Evolutionary conservation across 2,797 vertebrate genomes (phyloP), one percentile per base, ranked within the genome.

Genomic region (Linurgus olivaceus): DNA sequence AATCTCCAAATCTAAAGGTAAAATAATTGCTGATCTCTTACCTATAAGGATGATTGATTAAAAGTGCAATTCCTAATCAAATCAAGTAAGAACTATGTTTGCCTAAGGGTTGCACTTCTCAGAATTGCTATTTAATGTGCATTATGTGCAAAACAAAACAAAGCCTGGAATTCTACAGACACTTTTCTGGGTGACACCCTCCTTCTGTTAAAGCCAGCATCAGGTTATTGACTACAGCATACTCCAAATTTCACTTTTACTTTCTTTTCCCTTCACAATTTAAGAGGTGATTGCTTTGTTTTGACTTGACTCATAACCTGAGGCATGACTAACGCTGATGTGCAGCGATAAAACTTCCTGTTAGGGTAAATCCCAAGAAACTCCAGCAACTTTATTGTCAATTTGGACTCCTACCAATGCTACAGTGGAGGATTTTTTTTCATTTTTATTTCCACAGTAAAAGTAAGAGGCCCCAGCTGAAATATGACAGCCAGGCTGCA

Each of bases 401-500:
- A 23, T 96, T 93, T 95, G 93, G 93, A 90, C 90, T 96, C 67
- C 2, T 44, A 96, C 73, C 94, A 90, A 63, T 26, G 71, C 50
- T 86, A 87, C 51, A 87, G 71, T 15, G 59, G 71, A 86, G 86
- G 82, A 31, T 58, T 63, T 88, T 94, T 40, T 87, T 91, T 90
- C 66, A 25, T 78, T 86, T 95, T 93, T 95, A 88, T 90, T 93
- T 95, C 88, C 85, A 88, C 62, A 82, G 26, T 93, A 93, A 94
- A 94, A 95, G n/a, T 70, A 88, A 95, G 93, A 90, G 94, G 94
- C 83, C 83, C 88, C 86, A 93, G 88, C 74, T 95, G 90, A 88
- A 96, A 76, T 40, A 50, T 62, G 80, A 86, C 93, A 94, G 90
- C 93, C 94, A 96, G 81, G 13, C 83, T 78, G 73, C 19, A 28